These are phyloP conservation scores for Sitobion miscanthi DNA, from an alignment of 1,140 invertebrate species.

Conservation along the genomic window DNA sequence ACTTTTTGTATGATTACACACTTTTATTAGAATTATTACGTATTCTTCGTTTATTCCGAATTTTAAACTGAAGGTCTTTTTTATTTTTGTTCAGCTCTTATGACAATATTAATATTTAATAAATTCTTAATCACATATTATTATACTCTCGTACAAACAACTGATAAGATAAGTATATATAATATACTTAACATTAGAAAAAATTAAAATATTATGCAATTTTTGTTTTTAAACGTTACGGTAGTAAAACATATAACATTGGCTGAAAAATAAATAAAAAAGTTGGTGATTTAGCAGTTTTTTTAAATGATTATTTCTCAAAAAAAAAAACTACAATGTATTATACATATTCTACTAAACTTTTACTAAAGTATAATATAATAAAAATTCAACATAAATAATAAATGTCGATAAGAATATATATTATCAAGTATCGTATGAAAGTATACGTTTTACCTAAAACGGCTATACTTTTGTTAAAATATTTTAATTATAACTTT, in stretches of 20 bases:
- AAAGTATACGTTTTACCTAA: not conserved
- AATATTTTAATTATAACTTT: not conserved
- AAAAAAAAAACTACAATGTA: too few relatives aligned
- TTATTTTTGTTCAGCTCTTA: not conserved
- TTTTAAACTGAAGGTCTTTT: not conserved
- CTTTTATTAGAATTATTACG: not conserved
- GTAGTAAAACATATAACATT: too few relatives aligned
- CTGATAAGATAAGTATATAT: conserved; percentile 1
- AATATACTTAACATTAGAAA: not conserved
- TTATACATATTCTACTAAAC: not conserved
- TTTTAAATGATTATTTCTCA: too few relatives aligned
- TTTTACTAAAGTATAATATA: not conserved
- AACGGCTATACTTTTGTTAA: not conserved
- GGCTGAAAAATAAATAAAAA: too few relatives aligned
- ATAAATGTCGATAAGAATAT: not conserved
- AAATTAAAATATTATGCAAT: not conserved
- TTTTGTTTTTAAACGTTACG: not conserved
- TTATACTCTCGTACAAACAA: not conserved
- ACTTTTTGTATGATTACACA: not conserved
- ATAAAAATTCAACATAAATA: not conserved
- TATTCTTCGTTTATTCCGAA: not conserved
- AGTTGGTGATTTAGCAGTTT: too few relatives aligned
- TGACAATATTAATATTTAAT: not conserved
- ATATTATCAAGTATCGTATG: not conserved
- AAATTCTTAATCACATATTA: not conserved